Evolutionary conservation across 2,797 vertebrate species (phyloP), one percentile per base, ranked within the genome.

Genomic region (Hapalemur alaotrensis): DNA sequence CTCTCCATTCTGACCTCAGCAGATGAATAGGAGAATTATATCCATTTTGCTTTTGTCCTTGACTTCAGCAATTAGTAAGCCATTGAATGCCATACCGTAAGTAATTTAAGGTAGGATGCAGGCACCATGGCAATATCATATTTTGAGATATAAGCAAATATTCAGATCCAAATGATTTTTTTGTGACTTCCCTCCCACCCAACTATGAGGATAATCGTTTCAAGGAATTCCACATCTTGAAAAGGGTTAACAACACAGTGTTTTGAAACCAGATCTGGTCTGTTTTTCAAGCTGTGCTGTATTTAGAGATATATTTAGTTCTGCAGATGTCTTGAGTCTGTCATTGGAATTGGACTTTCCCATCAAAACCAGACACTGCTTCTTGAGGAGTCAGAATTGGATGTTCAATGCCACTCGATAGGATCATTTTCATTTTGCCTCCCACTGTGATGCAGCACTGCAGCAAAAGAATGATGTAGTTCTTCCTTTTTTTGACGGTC

Each of bases 191-290:
- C 73, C 82, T 23, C 41, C 76, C 61, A n/a, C 73, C 81, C 86
- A 88, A 83, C 75, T 94, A 65, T 81, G 52, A 85, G 82, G 32
- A 87, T 92, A 81, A 96, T 97, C 50, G 0, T 97, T 94, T 94
- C 78, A 97, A 94, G 70, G 87, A 97, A 94, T 96, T 93, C 76
- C 69, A 69, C 25, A 91, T 95, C 94, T 96, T 95, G 87, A 76
- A 97, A 98, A 96, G 97, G 96, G 95, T 97, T 98, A 97, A 97
- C 32, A 35, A 72, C 76, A 92, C 65, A 63, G 91, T 95, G 86
- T 97, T 97, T 96, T 97, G 96, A 97, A 97, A 96, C 93, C 81
- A 97, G 93, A 97, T 92, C 86, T 97, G 86, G 93, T 98, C 94
- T 97, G 93, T 97, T 98, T 98, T 97, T 96, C 93, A 97, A 97